Conservation (phyloP, 2,888 invertebrate genomes). For the Trachelus troglodyta region DNA sequence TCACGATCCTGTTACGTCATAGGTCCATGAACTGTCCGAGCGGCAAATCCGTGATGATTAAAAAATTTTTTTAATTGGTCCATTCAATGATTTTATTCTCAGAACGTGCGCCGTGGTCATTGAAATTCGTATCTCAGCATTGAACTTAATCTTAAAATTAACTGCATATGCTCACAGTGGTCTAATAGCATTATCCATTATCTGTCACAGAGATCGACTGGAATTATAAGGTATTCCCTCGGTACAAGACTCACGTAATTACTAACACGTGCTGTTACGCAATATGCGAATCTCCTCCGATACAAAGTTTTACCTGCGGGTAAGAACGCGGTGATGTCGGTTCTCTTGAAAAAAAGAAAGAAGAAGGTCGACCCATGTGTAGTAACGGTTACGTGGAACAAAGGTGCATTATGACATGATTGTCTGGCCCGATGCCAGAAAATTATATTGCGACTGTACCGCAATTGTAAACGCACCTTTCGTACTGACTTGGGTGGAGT, state of each 20-base stretch:
- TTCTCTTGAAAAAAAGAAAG: not conserved
- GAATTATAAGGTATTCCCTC: not conserved
- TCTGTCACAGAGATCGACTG: not conserved
- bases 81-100: not conserved
- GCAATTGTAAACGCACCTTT: slow-evolving; percentile 18
- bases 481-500: not conserved
- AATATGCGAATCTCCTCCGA: not conserved
- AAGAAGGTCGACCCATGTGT: slow-evolving; percentile 45
- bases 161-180: not conserved
- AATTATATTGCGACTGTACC: slow-evolving; percentile 26
- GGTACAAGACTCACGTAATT: not conserved
- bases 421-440: slow-evolving; percentile 34
- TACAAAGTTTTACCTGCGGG: slow-evolving; percentile 28
- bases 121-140: not conserved
- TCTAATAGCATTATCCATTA: not conserved
- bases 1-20: not conserved
- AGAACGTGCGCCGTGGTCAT: not conserved
- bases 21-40: not conserved
- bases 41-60: not conserved
- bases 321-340: not conserved
- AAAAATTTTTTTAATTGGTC: not conserved
- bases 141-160: not conserved
- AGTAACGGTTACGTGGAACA: slow-evolving; percentile 35
- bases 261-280: not conserved
- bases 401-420: slow-evolving; percentile 34